A percentile compares a stretch with the other conserved stretches of the same genome.
These are phyloP conservation scores for Sminthurides bifidus DNA, from an alignment of 1,140 invertebrate species.

Conservation along the genomic window DNA sequence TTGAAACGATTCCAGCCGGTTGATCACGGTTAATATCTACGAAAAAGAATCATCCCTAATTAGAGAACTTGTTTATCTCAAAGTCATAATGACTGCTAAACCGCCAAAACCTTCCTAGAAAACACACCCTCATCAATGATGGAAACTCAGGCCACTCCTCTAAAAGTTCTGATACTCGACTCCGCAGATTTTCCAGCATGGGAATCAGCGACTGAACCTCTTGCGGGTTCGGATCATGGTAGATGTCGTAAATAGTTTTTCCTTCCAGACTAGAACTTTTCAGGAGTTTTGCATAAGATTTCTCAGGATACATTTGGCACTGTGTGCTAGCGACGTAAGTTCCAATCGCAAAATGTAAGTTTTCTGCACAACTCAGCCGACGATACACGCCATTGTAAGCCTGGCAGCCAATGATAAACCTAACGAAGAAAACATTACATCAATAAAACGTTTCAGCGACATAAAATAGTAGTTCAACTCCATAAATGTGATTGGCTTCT, in stretches of 20 bases:
- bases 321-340: constrained; percentile 14
- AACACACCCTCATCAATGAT: constrained; percentile 57
- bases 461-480: no score
- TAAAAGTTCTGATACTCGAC: constrained; percentile 54
- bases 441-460: no score
- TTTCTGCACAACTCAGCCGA: constrained; percentile 15
- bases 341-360: constrained; percentile 12
- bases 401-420: constrained; percentile 45
- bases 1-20: constrained; percentile 64
- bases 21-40: constrained; percentile 53
- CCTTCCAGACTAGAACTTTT: background rate
- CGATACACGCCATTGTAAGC: constrained; percentile 36
- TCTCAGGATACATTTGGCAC: background rate
- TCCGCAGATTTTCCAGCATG: constrained; percentile 51
- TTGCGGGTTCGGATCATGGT: constrained; percentile 66
- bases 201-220: constrained; percentile 60
- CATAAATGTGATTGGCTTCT: no score
- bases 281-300: background rate
- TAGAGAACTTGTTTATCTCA: background rate
- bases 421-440: constrained; percentile 12
- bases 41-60: constrained; percentile 24
- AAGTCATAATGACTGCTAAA: background rate
- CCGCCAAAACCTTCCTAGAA: constrained; percentile 5
- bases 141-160: constrained; percentile 83
- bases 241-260: constrained; percentile 57